These are phyloP conservation scores for Ahaetulla prasina DNA, from an alignment of 2,113 vertebrate genomes.

Conservation along the genomic window DNA sequence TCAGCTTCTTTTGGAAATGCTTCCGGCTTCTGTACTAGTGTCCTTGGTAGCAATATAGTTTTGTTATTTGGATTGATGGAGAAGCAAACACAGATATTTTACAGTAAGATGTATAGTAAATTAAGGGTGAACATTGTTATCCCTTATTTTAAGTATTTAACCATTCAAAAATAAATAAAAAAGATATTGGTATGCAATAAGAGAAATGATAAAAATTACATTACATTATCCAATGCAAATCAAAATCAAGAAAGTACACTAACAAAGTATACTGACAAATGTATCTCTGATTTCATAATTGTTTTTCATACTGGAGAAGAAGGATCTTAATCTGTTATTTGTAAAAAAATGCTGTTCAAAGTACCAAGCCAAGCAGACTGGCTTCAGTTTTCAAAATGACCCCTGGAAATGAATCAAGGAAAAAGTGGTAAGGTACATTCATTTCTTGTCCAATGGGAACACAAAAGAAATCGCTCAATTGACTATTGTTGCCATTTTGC, in stretches of 20 bases:
- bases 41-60: neutral
- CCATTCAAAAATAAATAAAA: neutral
- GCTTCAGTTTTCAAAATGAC: neutral
- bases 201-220: neutral
- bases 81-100: neutral
- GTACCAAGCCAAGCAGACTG: neutral
- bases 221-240: neutral
- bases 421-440: neutral
- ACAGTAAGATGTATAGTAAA: neutral
- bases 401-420: neutral
- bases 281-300: neutral
- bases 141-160: neutral
- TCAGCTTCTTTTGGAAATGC: neutral
- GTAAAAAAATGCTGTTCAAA: neutral
- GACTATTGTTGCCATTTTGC: neutral
- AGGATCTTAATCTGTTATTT: neutral
- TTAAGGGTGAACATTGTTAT: neutral
- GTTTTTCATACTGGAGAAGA: neutral
- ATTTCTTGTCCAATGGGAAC: neutral
- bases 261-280: neutral
- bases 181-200: neutral
- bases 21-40: neutral
- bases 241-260: neutral
- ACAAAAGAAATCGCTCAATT: neutral
- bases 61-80: neutral